Evolutionary conservation across 2,888 invertebrate genomes (phyloP), one percentile per base, ranked within the genome.

Genomic region (Geotrupes spiniger): DNA sequence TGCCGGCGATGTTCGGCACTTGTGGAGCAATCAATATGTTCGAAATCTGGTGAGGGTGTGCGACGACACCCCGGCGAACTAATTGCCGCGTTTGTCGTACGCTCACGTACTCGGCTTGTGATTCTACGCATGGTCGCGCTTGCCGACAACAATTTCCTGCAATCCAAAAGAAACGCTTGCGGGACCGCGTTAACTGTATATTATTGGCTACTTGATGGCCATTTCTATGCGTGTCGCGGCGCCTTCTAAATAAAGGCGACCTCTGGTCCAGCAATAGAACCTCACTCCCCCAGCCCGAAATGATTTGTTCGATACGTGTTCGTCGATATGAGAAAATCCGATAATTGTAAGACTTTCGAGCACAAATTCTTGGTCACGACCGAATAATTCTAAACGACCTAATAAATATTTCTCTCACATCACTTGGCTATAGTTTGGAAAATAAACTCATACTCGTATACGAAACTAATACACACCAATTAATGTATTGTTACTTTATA

Each of bases 271-370:
- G 46, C 58, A 51, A 63, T 33, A 31, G 42, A 38, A 40, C 63
- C 49, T 42, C 61, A 60, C 65, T 65, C 66, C 68, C 61, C 65
- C 59, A 62, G 65, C 65, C 68, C 66, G 61, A 63, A 62, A 70
- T 72, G 72, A 72, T 72, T 72, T 72, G 71, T 72, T 67, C 65
- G 66, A 64, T 66, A 71, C 71, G 71, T 71, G 68, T 58, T 57
- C 50, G 45, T 49, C 54, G 55, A 52, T 55, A 49, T 51, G 57
- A 57, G 59, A 21, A 21, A 21, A 21, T 57, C 52, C 54, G 58
- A 50, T 53, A 44, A 21, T 21, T 21, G 21, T 21, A 21, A 21
- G 21, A 4, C 21, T 21, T 21, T 21, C 4, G 21, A 21, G n/a
- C n/a, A n/a, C n/a, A n/a, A n/a, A n/a, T n/a, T n/a, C n/a, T n/a